Evolutionary conservation across 2,888 invertebrate species (phyloP).

Genomic region (Drosophila sordidula): DNA sequence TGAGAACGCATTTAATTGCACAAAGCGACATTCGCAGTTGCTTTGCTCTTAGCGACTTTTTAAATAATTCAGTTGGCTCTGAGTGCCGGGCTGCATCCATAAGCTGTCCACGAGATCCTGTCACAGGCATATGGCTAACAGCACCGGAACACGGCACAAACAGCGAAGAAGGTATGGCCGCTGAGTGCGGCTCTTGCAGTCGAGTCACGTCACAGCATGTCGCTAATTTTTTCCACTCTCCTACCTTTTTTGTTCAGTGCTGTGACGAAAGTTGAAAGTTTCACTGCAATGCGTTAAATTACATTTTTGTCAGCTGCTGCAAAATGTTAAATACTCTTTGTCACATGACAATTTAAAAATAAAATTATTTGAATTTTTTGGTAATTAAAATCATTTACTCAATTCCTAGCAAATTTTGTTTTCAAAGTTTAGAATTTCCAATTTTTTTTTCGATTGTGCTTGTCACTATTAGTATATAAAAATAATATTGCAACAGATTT

Average conservation of each 20-base stretch:
- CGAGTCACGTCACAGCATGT: constrained; percentile 75
- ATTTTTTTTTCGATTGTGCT: no score
- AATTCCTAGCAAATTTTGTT: no score
- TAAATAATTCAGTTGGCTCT: constrained; percentile 75
- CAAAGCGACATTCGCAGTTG: constrained; percentile 65
- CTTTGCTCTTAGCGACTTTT: constrained; percentile 72
- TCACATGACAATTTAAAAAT: no score
- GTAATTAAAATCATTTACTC: no score
- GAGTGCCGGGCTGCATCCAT: constrained; percentile 55
- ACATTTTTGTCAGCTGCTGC: background rate
- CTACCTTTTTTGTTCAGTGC: constrained; percentile 48
- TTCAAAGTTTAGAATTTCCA: no score
- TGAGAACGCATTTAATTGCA: constrained; percentile 77
- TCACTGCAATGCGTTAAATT: constrained; percentile 60
- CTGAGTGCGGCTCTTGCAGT: constrained; percentile 53
- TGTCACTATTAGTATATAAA: no score
- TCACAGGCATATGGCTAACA: constrained; percentile 64
- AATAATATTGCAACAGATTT: no score
- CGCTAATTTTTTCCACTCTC: constrained; percentile 75
- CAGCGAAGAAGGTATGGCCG: constrained; percentile 7
- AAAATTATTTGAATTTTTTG: no score
- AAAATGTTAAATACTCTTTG: no score
- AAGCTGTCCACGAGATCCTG: constrained; percentile 38
- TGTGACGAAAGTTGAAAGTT: constrained; percentile 59
- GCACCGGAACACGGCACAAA: constrained; percentile 26